Conservation (phyloP, 1,140 invertebrate genomes). For the Metaphire vulgaris region DNA sequence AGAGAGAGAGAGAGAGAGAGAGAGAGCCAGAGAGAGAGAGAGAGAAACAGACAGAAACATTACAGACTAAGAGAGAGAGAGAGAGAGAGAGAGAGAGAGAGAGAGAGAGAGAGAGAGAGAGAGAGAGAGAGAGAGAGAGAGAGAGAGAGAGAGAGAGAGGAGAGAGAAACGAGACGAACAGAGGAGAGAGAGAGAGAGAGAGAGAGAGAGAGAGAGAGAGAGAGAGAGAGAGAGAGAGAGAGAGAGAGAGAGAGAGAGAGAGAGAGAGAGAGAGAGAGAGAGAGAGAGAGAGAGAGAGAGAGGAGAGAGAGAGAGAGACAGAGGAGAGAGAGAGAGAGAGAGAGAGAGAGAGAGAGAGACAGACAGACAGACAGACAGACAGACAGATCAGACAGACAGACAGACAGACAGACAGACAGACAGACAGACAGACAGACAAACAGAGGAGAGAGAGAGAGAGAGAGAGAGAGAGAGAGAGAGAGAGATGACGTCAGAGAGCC, state of each 20-base stretch:
- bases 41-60: background rate
- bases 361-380: background rate
- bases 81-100: background rate
- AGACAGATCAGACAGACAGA: background rate
- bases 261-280: no score
- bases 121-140: background rate
- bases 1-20: background rate
- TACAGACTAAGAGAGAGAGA: background rate
- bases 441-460: no score
- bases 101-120: background rate
- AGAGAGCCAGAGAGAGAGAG: background rate
- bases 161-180: background rate
- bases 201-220: no score
- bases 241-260: no score
- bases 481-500: no score
- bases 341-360: slow-evolving; percentile 1
- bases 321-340: background rate
- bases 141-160: background rate
- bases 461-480: no score
- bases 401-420: slow-evolving; percentile 3
- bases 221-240: no score
- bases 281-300: no score
- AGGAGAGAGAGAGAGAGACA: background rate
- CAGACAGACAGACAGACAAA: slow-evolving; percentile 6
- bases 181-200: no score